Base-by-base conservation (phyloP, 2,888 invertebrate species). In the Hirtodrosophila confusa region DNA sequence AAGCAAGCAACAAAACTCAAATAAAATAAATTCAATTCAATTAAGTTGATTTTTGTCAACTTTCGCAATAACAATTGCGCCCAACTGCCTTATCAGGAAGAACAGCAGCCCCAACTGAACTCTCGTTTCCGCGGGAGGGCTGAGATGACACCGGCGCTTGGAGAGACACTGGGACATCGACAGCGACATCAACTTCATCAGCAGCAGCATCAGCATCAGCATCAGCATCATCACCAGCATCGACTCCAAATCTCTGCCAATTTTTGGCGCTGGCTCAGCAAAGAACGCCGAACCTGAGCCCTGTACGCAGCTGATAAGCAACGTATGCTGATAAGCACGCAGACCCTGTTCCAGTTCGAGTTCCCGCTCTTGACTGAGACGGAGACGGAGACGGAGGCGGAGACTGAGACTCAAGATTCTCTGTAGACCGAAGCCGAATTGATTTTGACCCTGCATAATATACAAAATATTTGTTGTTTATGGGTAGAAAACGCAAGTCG, bases 401-500 rank as follows among this genome's bases (percentile, higher is more conserved):
- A 50, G 53, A 64, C 33, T 24, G 44, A 40, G 62, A 17, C 44
- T 27, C 55, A 45, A 31, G 40, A 62, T 39, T 39, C 55, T 31
- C 31, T 31, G 31, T 31, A 31, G 31, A 49, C 47, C 35, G 55
- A 57, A 45, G 54, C 48, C 67, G 80, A 86, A 82, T 79, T 78
- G 79, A 82, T 85, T 80, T 85, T 75, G 70, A 85, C 66, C 77
- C 80, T 84, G 85, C 57, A 75, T 69, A 65, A 80, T 74, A 80
- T 68, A 69, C 74, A 57, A 77, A 50, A 84, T 84, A 85, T 85
- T 80, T 78, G 75, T 88, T 89, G 91, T 90, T 91, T 90, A 90
- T 90, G 90, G 90, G 91, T 91, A 91, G 89, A 88, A 91, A 90
- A 90, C 89, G 90, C 88, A 91, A 89, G 88, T 88, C 89, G 78